Percentiles rank a stretch among this genome's conserved stretches.
These are phyloP conservation scores for Strix uralensis DNA, from an alignment of 2,113 vertebrate genomes.

Conservation along the genomic window DNA sequence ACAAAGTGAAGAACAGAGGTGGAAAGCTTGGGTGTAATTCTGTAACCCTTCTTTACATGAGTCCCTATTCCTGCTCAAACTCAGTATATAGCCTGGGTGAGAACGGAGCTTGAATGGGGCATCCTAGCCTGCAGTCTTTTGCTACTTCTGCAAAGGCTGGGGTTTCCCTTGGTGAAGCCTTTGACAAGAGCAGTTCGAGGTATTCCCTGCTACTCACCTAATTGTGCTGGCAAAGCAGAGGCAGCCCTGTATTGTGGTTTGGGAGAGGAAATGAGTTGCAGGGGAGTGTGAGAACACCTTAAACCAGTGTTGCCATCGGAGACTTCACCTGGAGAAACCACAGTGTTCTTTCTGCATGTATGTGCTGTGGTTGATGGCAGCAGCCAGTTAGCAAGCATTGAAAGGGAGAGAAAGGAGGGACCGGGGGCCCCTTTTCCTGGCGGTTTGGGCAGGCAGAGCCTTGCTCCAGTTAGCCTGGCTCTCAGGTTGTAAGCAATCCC, in stretches of 20 bases:
- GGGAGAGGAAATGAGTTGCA: not conserved
- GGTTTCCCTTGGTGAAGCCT: not conserved
- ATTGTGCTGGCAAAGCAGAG: not conserved
- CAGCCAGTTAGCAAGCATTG: not conserved
- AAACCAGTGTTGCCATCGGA: not conserved
- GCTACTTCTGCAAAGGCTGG: not conserved
- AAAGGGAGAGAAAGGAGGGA: not conserved
- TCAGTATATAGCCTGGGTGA: not conserved
- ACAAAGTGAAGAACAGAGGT: not conserved
- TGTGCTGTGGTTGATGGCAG: not conserved
- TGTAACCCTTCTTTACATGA: not conserved
- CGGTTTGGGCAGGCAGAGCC: not conserved
- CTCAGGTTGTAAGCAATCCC: not conserved
- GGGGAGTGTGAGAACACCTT: not conserved
- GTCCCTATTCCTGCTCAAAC: not conserved
- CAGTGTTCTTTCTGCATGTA: accelerated
- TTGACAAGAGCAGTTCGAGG: not conserved
- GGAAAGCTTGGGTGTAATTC: not conserved
- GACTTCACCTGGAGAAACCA: not conserved
- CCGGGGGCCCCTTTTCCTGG: accelerated
- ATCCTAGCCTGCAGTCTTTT: not conserved
- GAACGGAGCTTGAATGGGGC: not conserved
- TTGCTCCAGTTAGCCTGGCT: accelerated
- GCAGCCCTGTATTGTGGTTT: not conserved
- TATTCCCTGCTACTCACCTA: not conserved